Evolutionary conservation across 2,888 invertebrate species (phyloP), one percentile per base, ranked within the genome.

Genomic region (Cantharis nigra): DNA sequence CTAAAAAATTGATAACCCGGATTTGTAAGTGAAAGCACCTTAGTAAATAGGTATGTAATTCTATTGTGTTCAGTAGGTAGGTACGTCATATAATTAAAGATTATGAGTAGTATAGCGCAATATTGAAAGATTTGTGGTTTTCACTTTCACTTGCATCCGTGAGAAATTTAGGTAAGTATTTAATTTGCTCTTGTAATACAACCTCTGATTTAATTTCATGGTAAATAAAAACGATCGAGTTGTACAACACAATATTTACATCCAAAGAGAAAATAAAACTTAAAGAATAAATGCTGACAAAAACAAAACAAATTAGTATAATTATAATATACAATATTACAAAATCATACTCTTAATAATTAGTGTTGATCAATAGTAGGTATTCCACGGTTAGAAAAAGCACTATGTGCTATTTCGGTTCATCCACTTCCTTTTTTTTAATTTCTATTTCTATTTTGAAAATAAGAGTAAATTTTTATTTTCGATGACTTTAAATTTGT

Each of bases 121-220:
- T 72, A 72, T 5, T 20, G 20, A 23, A 49, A 71, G 75, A 71
- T 71, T 71, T 71, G 62, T 71, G 63, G 23, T 23, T 63, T 62
- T 78, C 64, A 78, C 78, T 78, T 78, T 78, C 78, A 71, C 78
- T 78, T 78, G 62, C 33, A 71, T 78, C 75, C 75, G 78, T 78
- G 78, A 75, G 78, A 75, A 75, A 72, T 75, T 72, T 33, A 70
- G 28, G 23, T 69, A 33, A 13, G 13, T 49, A 49, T 49, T 49
- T n/a, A 49, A 49, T 49, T 49, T 49, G 49, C 49, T 67, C 69
- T 72, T 23, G 28, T 16, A 63, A 28, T 64, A 14, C 16, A 23
- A 63, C 26, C 13, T 28, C 18, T 70, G 16, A 69, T 23, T 69
- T 69, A 26, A 69, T 69, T 14, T 69, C 69, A 69, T 69, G 69